Conservation (phyloP, 2,797 vertebrate genomes). For the Chromobotia macracanthus region DNA sequence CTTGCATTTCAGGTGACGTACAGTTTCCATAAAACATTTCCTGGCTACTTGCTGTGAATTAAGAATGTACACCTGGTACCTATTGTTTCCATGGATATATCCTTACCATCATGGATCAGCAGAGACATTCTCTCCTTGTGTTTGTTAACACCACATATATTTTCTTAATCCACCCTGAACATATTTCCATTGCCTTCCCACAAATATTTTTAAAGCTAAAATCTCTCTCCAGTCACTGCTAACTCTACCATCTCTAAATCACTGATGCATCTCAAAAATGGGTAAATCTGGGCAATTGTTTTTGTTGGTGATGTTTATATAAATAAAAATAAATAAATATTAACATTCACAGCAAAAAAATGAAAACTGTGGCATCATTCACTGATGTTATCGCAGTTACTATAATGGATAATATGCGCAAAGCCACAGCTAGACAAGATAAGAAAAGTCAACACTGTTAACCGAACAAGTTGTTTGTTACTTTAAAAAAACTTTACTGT, state of each 20-base stretch:
- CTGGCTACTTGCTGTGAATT: conserved; percentile 1
- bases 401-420: not conserved
- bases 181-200: not conserved
- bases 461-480: not conserved
- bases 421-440: not conserved
- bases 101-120: not conserved
- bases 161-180: not conserved
- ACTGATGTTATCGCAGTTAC: too few species aligned
- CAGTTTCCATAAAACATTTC: conserved; percentile 9
- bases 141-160: conserved; percentile 18
- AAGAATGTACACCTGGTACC: not conserved
- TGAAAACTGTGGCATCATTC: too few species aligned
- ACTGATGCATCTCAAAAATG: too few species aligned
- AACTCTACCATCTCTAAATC: too few species aligned
- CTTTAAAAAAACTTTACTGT: too few species aligned
- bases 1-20: not conserved
- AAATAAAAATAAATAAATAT: too few species aligned
- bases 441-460: not conserved
- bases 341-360: too few species aligned
- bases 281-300: too few species aligned
- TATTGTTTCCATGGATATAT: conserved; percentile 19
- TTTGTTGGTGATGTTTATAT: too few species aligned
- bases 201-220: not conserved
- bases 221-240: not conserved
- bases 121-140: conserved; percentile 12